Evolutionary conservation across 2,888 invertebrate genomes (phyloP).

Genomic region (Pheosia tremula): DNA sequence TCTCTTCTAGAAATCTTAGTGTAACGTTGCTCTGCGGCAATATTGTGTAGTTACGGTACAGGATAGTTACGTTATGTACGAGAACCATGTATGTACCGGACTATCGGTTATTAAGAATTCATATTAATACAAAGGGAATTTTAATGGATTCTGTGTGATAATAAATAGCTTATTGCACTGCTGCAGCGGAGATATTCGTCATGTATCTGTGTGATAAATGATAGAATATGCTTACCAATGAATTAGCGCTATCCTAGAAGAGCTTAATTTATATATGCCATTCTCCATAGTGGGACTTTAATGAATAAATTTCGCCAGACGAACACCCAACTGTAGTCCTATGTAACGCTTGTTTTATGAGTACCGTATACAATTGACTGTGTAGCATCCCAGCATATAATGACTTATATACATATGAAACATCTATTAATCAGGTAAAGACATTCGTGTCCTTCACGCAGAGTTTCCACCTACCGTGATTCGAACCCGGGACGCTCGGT

Average conservation of each 20-base stretch:
- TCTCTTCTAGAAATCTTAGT: slow-evolving; percentile 27
- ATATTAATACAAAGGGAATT: slow-evolving; percentile 25
- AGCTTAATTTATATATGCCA: too few species aligned
- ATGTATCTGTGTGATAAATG: neutral
- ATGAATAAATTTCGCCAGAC: too few species aligned
- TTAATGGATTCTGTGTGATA: slow-evolving; percentile 28
- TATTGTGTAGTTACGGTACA: slow-evolving; percentile 29
- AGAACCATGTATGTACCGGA: slow-evolving; percentile 28
- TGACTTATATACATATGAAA: too few species aligned
- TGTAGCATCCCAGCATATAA: too few species aligned
- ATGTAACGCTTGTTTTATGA: too few species aligned
- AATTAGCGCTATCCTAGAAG: neutral
- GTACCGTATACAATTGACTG: too few species aligned
- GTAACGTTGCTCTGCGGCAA: slow-evolving; percentile 21
- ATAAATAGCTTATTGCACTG: slow-evolving; percentile 8
- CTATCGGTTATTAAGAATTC: slow-evolving; percentile 37
- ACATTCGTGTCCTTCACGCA: too few species aligned
- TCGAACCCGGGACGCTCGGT: too few species aligned
- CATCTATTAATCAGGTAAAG: too few species aligned
- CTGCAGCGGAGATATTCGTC: neutral
- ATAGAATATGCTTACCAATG: neutral
- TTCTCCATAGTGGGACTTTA: too few species aligned
- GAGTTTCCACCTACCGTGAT: too few species aligned
- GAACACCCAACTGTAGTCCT: too few species aligned
- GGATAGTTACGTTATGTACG: slow-evolving; percentile 22